Evolutionary conservation across 2,888 invertebrate genomes (phyloP).

Genomic region (Hedya salicella): DNA sequence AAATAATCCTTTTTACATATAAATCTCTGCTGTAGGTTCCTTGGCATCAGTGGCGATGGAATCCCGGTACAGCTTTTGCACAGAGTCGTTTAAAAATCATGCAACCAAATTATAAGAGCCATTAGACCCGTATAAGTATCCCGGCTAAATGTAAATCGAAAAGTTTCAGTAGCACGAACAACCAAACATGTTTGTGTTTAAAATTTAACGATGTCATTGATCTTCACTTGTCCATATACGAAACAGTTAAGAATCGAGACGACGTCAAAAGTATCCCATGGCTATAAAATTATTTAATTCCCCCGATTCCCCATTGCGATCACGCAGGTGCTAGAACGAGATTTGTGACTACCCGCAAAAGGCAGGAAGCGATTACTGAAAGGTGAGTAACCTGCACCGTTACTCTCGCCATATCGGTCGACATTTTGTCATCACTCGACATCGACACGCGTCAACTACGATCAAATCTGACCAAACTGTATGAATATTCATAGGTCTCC

Average conservation of each 20-base stretch:
- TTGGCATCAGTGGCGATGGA: too few relatives aligned
- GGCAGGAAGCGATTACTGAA: conserved; percentile 81
- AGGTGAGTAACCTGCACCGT: conserved; percentile 81
- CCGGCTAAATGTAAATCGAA: too few relatives aligned
- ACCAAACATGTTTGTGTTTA: conserved; percentile 24
- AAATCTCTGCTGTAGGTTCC: too few relatives aligned
- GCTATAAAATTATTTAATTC: conserved; percentile 49
- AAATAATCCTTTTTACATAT: too few relatives aligned
- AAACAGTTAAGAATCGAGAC: conserved; percentile 7
- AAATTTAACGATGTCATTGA: conserved; percentile 58
- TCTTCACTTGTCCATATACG: conserved; percentile 46
- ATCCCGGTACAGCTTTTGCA: too few relatives aligned
- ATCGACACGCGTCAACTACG: conserved; percentile 60
- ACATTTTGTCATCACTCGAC: conserved; percentile 49
- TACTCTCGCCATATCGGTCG: conserved; percentile 52
- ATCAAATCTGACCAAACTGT: conserved; percentile 65
- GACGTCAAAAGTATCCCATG: conserved; percentile 1
- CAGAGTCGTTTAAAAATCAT: too few relatives aligned
- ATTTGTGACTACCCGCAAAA: conserved; percentile 74
- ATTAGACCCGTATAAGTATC: too few relatives aligned
- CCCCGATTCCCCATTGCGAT: conserved; percentile 62
- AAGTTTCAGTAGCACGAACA: background rate
- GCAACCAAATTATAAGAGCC: too few relatives aligned
- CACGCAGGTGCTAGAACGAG: conserved; percentile 67
- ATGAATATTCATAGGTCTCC: conserved; percentile 67